These are phyloP conservation scores for Branchinecta lindahli DNA, from an alignment of 1,140 invertebrate species.

Conservation along the genomic window DNA sequence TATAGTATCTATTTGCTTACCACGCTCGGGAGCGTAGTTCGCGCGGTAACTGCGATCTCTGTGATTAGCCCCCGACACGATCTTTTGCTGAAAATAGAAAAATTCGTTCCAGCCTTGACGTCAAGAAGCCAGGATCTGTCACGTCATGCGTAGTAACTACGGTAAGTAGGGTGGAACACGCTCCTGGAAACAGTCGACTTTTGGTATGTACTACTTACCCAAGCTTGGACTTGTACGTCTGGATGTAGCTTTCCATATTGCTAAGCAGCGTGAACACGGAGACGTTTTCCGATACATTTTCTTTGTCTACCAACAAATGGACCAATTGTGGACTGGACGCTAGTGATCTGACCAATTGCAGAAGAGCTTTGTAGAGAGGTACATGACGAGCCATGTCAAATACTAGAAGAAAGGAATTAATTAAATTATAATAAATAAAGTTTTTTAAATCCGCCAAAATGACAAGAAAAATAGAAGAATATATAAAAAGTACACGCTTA, in stretches of 20 bases:
- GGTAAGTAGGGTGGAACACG: too few relatives aligned
- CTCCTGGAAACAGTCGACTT: neutral
- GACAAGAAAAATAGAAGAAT: constrained; percentile 12
- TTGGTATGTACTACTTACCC: constrained; percentile 41
- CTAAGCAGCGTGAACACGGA: constrained; percentile 51
- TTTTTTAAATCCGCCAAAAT: neutral
- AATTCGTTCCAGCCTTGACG: too few relatives aligned
- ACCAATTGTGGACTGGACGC: constrained; percentile 49
- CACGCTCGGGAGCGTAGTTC: too few relatives aligned
- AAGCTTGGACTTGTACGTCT: constrained; percentile 69
- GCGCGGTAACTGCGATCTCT: too few relatives aligned
- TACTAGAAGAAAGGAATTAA: constrained; percentile 35
- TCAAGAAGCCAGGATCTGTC: too few relatives aligned
- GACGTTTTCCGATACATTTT: constrained; percentile 29
- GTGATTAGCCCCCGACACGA: too few relatives aligned
- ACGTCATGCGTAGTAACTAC: too few relatives aligned
- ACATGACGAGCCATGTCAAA: constrained; percentile 88
- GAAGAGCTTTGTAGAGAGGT: constrained; percentile 67
- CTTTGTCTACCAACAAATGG: constrained; percentile 40
- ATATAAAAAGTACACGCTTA: neutral
- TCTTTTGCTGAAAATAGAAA: too few relatives aligned
- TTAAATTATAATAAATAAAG: constrained; percentile 1
- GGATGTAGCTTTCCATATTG: constrained; percentile 77
- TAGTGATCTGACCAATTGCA: constrained; percentile 62
- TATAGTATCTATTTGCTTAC: too few relatives aligned